A percentile compares a stretch with the other conserved stretches of the same genome.
Conservation (phyloP, 2,888 invertebrate species). For the Philonicus albiceps region DNA sequence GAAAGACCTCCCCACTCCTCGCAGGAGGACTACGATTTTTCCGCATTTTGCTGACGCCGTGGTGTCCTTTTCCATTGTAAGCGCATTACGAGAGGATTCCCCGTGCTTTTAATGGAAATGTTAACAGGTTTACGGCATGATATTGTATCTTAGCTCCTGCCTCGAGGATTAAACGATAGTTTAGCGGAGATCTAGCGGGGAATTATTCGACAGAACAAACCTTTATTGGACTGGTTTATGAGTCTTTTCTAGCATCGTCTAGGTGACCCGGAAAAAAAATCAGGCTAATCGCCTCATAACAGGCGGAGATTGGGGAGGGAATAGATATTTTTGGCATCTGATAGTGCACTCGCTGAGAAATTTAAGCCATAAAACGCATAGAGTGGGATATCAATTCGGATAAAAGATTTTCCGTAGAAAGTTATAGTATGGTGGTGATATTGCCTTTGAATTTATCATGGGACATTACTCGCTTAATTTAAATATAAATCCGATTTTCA, state of each 20-base stretch:
- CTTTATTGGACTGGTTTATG: neutral
- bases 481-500: neutral
- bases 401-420: neutral
- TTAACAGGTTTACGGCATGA: constrained; percentile 24
- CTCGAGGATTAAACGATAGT: neutral
- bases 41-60: neutral
- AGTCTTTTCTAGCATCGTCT: neutral
- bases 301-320: neutral
- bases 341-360: neutral
- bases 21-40: neutral
- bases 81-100: neutral
- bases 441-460: neutral
- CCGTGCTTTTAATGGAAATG: constrained; percentile 7
- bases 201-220: neutral
- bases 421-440: neutral
- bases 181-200: neutral
- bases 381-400: neutral
- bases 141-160: neutral
- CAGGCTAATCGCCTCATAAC: neutral
- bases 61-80: neutral
- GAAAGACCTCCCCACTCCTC: neutral
- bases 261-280: neutral
- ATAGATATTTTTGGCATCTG: neutral
- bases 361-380: neutral
- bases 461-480: neutral